Evolutionary conservation across 2,113 vertebrate species (phyloP), one percentile per base, ranked within the genome.

Genomic region (Corythoichthys haematopterus): DNA sequence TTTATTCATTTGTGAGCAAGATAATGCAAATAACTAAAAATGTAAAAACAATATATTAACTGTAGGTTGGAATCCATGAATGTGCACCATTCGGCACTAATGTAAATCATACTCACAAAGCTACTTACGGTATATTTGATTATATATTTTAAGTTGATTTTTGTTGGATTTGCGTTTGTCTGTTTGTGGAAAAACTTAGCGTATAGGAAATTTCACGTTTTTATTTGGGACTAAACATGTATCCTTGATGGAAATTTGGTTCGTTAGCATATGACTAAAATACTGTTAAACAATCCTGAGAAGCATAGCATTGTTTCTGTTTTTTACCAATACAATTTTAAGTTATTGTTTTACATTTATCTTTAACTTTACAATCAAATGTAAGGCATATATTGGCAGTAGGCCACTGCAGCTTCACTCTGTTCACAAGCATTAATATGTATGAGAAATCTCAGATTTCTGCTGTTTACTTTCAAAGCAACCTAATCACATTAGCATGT

Each of bases 401-500:
- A 60, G 58, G 3, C 28, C 33, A 12, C 53, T 33, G 53, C 33
- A 57, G 55, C 33, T 36, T 57, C 7, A 33, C 33, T 33, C 60
- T 62, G 14, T 20, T 46, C 60, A 46, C 13, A 43, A 50, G 59
- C 50, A 46, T 46, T 62, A 79, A 70, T 74, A 63, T 64, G 33
- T 65, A 55, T 62, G 71, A 37, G 46, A 50, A n/a, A 69, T 47
- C 33, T 16, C 35, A 40, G 76, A 69, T 83, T 83, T 82, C 57
- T 69, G 48, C 60, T 75, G 71, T 78, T 79, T 84, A 81, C 82
- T 83, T 89, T 69, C 64, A 64, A 80, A 76, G 71, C 85, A 15
- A 71, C 55, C 64, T 72, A 87, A 85, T 87, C 85, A 76, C 76
- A 75, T 88, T 84, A 75, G 28, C 78, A 43, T 82, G 78, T 75